Base-by-base conservation (phyloP, 53 echinoderm and acorn worm species). In the Zoroaster sp. region DNA sequence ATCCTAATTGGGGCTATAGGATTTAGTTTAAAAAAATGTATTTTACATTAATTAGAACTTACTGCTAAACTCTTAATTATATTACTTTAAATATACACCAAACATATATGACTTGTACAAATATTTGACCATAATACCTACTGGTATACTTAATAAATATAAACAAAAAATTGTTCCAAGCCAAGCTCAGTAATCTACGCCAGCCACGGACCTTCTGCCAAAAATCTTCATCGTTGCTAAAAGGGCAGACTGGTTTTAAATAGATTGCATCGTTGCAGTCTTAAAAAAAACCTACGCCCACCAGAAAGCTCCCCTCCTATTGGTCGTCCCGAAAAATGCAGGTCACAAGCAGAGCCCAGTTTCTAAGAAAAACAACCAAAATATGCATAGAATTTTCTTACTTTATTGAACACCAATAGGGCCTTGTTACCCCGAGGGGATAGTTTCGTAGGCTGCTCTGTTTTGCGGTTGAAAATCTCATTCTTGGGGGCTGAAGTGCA, bases 311-410 rank as follows among this genome's bases (percentile, higher is more conserved):
- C 41, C 37, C 23, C 38, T 47, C 36, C 31, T 11, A 85, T 72
- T 85, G 85, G 85, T 51, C 38, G 35, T 17, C 6, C 35, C 43
- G 3, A 46, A 34, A 71, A 49, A 70, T 69, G 49, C 72, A 36
- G 85, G 71, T 71, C 71, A 70, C 45, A 40, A 40, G 35, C 34
- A 17, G 75, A 39, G 75, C 41, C 75, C 5, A 28, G 36, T 20
- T 83, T 83, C 69, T 25, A 42, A 67, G 66, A 80, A 83, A 85
- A 47, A 31, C 34, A 33, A 21, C 51, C 85, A 31, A 85, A 85
- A 85, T 85, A 85, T 85, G 85, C 85, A 49, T 71, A 85, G 85
- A 85, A 85, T 85, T 85, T 85, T 70, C 32, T 45, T 71, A 23
- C 49, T 85, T 51, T 35, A 85, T 71, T 70, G 70, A 40, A 41